Base-by-base conservation (phyloP, 2,797 vertebrate genomes). In the Chelidonichthys spinosus region DNA sequence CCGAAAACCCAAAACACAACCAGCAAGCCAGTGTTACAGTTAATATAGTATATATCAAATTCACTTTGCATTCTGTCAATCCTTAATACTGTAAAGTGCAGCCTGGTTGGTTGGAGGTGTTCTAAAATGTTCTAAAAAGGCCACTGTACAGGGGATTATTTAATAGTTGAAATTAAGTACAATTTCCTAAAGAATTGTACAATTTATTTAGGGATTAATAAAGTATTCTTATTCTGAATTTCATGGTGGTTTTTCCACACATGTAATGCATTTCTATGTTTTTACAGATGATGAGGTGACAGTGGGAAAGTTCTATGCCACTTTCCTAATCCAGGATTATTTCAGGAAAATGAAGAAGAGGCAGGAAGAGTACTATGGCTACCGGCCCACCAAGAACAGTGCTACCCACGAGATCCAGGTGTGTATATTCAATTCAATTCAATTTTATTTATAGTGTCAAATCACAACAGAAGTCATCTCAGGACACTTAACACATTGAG, bases 241-340 rank as follows among this genome's bases (percentile, higher is more conserved):
- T 25, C 25, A 25, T 25, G 25, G 2, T 25, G 25, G 9, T 4
- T 46, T 37, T 54, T 2, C 36, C 1, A 37, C 32, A 11, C 11
- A 39, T 40, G 0, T n/a, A 1, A 46, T 5, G 2, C 0, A 5
- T 55, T 11, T 44, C 36, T 76, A 49, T 75, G 25, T 47, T 42
- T 76, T 44, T 11, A 79, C 91, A 98, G 97, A 98, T 86, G 97
- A 98, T 11, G 97, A 98, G 83, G 97, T 98, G 86, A 98, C 97
- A 0, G 97, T 98, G 62, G 97, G 97, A 2, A 98, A 98, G 90
- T 98, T 98, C 92, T 98, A 98, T 0, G 97, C 97, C 37, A 98
- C 97, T 0, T 97, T 97, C 91, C 93, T 99, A 71, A 98, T 98
- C 87, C 97, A 98, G 89, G 97, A 98, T 69, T 96, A 98, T 70